A percentile compares a stretch with the other conserved stretches of the same genome.
Evolutionary conservation across 2,797 vertebrate genomes (phyloP).

Genomic region (Rhinoraja longicauda): DNA sequence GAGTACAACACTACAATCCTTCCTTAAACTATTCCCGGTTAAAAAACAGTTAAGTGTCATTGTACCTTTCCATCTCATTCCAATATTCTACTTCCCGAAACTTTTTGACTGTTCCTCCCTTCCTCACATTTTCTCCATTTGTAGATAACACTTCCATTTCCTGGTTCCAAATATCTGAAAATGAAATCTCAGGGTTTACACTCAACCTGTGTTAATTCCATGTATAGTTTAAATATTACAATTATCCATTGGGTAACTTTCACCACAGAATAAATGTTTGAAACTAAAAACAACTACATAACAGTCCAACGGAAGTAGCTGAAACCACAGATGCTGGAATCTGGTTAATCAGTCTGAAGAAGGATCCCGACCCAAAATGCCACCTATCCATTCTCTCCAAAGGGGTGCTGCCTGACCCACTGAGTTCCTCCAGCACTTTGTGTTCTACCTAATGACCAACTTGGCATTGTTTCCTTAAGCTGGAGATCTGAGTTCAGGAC

Average conservation of each 20-base stretch:
- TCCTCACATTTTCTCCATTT: neutral
- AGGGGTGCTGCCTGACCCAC: too few relatives aligned
- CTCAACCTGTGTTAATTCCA: conserved; percentile 19
- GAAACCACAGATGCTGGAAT: too few relatives aligned
- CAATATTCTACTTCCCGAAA: conserved; percentile 10
- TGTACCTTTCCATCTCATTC: conserved; percentile 2
- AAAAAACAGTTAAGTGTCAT: neutral
- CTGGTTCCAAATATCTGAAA: neutral
- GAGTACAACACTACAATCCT: neutral
- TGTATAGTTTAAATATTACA: neutral
- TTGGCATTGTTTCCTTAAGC: neutral
- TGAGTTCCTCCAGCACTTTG: too few relatives aligned
- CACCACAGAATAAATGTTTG: too few relatives aligned
- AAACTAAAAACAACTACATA: neutral
- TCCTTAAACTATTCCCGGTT: neutral
- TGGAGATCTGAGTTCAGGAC: neutral
- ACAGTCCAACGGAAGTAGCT: neutral
- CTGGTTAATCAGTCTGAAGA: too few relatives aligned
- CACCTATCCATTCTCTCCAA: too few relatives aligned
- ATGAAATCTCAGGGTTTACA: neutral
- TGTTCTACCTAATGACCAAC: too few relatives aligned
- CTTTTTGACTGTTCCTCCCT: neutral
- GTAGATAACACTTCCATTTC: neutral
- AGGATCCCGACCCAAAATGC: too few relatives aligned
- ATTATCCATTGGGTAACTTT: neutral